Evolutionary conservation across 2,797 vertebrate species (phyloP).

Genomic region (Gallinago stenura): DNA sequence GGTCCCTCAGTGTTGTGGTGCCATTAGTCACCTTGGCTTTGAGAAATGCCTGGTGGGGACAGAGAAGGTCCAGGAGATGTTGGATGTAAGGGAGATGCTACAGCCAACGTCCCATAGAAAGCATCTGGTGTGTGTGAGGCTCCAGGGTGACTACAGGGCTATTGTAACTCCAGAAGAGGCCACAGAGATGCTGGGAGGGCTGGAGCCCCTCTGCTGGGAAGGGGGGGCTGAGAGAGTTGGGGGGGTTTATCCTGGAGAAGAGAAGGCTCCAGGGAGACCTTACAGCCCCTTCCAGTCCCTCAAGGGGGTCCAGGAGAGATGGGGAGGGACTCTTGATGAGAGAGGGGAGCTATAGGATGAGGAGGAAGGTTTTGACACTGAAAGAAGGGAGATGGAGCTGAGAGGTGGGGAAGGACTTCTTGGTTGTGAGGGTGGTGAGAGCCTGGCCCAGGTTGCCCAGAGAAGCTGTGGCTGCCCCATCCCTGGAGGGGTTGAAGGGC

Average conservation of each 20-base stretch:
- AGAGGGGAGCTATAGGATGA: background rate
- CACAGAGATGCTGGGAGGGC: background rate
- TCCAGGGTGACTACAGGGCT: background rate
- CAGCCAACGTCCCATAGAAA: rapidly evolving
- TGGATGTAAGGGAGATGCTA: background rate
- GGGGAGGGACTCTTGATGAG: background rate
- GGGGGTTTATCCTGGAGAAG: background rate
- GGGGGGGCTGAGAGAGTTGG: background rate
- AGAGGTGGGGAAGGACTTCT: too few relatives aligned
- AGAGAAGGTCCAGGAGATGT: background rate
- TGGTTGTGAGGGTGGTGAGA: too few relatives aligned
- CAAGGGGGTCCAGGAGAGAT: background rate
- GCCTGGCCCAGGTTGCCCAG: too few relatives aligned
- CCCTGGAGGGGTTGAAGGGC: background rate
- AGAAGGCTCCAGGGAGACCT: background rate
- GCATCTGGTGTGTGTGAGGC: rapidly evolving
- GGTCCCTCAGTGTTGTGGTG: background rate
- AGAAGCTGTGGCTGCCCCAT: too few relatives aligned
- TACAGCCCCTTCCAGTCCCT: background rate
- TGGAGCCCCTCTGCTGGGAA: background rate
- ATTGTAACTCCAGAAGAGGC: background rate
- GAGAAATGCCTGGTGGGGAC: rapidly evolving
- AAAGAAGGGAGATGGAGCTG: too few relatives aligned
- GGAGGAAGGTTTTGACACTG: too few relatives aligned
- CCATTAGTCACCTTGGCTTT: background rate